These are phyloP conservation scores for Epinotia bilunana DNA, from an alignment of 2,888 invertebrate genomes.

Conservation along the genomic window DNA sequence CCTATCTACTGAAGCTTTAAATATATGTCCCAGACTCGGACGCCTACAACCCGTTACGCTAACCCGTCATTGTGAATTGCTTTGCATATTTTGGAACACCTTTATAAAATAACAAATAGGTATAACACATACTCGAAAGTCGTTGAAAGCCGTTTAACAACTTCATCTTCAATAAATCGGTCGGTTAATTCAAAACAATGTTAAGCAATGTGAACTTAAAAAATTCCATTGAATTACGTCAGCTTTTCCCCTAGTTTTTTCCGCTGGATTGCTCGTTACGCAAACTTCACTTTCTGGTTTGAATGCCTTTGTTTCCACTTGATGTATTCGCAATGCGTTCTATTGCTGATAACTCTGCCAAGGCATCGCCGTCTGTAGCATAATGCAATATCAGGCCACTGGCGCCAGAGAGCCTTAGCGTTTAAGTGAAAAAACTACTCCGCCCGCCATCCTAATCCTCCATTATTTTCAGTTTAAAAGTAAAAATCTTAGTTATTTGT, in stretches of 20 bases:
- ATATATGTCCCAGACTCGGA: conserved; percentile 83
- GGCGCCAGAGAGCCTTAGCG: conserved; percentile 74
- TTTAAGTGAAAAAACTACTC: conserved; percentile 61
- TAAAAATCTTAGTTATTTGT: conserved; percentile 84
- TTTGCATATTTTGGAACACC: conserved; percentile 6
- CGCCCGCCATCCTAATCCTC: conserved; percentile 75
- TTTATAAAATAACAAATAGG: not conserved
- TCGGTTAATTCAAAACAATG: conserved; percentile 9
- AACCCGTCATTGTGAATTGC: conserved; percentile 32
- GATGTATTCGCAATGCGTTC: conserved; percentile 71
- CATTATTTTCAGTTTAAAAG: conserved; percentile 78
- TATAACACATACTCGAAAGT: no score
- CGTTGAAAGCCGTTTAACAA: not conserved
- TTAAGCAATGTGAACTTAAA: conserved; percentile 43
- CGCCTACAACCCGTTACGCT: conserved; percentile 75
- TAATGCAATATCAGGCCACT: conserved; percentile 75
- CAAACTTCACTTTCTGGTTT: conserved; percentile 66
- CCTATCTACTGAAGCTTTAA: conserved; percentile 84
- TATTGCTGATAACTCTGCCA: conserved; percentile 58
- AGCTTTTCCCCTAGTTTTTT: conserved; percentile 52
- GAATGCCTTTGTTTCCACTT: conserved; percentile 73
- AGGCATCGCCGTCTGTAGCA: conserved; percentile 60
- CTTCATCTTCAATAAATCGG: not conserved
- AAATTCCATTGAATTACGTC: conserved; percentile 53
- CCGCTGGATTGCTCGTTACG: conserved; percentile 65